Base-by-base conservation (phyloP, 2,888 invertebrate genomes). In the Diloba caeruleocephala region DNA sequence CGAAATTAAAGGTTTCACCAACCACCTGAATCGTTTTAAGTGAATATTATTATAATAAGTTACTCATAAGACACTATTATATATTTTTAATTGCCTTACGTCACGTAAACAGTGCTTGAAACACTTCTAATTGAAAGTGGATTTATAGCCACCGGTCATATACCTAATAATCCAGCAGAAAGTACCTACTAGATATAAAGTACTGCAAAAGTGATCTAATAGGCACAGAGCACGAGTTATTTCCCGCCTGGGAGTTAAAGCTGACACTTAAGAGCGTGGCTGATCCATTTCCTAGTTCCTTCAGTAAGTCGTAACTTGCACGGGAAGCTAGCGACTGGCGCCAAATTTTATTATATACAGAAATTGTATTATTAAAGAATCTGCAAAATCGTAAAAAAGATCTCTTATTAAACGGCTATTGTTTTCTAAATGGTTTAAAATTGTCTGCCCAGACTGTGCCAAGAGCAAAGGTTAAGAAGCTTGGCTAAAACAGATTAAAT, bases 291-390 rank as follows among this genome's bases (percentile, higher is more conserved):
- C 10, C 23, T 7, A 31, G 34, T 13, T 32, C n/a, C n/a, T n/a
- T n/a, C n/a, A n/a, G 36, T 21, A 33, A 34, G 44, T 36, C 28
- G 15, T 13, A 37, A 33, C 41, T 53, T 25, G 39, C 39, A 39
- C 54, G 58, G 44, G 54, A 53, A 45, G 3, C 21, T 28, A 8
- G 25, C 39, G 31, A 31, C 39, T 26, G 61, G 29, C 32, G 62
- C 44, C 31, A 37, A 53, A n/a, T 52, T 61, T 44, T 41, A 34
- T 34, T 17, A 8, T 0, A 15, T 17, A 14, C 32, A 17, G 33
- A 10, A 29, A 29, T 39, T 43, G 25, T n/a, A n/a, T n/a, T n/a
- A n/a, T n/a, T n/a, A 10, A 14, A 33, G 32, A 1, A 12, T 12
- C 12, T 12, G 28, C 6, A 6, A n/a, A 9, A 23, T 1, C 8